Evolutionary conservation across 1,140 invertebrate species (phyloP), one percentile per base, ranked within the genome.

Genomic region (Nixonia krombeini): DNA sequence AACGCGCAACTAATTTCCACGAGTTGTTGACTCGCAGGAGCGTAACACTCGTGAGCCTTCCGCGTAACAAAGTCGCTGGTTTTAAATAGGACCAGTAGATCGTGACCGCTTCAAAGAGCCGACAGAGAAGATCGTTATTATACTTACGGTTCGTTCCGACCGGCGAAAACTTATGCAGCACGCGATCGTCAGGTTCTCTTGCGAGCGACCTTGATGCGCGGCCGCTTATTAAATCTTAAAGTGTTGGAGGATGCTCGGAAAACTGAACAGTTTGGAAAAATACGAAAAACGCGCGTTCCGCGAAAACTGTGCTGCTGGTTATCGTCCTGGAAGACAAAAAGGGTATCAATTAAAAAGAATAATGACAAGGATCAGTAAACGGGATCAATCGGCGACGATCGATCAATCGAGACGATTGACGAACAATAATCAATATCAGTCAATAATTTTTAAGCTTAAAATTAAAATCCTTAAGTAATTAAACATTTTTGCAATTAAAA

Each of bases 101-200:
- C 78, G 78, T 80, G 78, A 82, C 69, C 74, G 63, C 78, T 79
- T 78, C 76, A 59, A 67, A 62, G 56, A 75, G 71, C 78, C 79
- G 79, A 77, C 77, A 67, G 74, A 76, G 72, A 77, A 70, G 68
- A 72, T 74, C 72, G 74, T 79, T 73, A 80, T 82, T 79, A 82
- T 70, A 68, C 65, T 70, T 66, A 55, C 69, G 69, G 64, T 55
- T 56, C 66, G 51, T 31, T 63, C 66, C 64, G 62, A 76, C 37
- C 42, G 37, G 57, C 55, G 58, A 47, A 62, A 76, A 66, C 47
- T 61, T 56, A 68, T 68, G 51, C 68, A 70, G 72, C 79, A 81
- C 78, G 80, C 78, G 78, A 80, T 77, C 76, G 45, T 53, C 64
- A 69, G 65, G 68, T 74, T n/a, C n/a, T 72, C 68, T 61, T 72